Evolutionary conservation across 2,888 invertebrate genomes (phyloP).

Genomic region (Caenorhabditis sp.): DNA sequence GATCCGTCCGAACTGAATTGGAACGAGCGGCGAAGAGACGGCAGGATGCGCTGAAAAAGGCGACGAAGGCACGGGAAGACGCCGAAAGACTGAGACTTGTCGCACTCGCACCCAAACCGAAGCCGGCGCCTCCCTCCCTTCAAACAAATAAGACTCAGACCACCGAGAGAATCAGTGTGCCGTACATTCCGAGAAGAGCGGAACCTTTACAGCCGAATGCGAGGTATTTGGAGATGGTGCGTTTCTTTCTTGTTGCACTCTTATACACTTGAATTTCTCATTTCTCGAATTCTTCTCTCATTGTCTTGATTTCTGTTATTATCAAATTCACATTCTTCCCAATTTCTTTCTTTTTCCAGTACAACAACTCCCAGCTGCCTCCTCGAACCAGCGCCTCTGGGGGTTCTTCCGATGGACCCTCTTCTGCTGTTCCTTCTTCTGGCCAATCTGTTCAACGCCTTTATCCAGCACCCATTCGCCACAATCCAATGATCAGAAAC

Average conservation of each 20-base stretch:
- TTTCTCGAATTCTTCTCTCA: neutral
- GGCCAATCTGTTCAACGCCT: too few relatives aligned
- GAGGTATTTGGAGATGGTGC: slow-evolving; percentile 29
- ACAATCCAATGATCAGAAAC: too few relatives aligned
- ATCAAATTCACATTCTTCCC: too few relatives aligned
- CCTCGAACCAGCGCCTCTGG: neutral
- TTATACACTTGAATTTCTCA: neutral
- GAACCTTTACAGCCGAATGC: neutral
- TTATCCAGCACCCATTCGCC: too few relatives aligned
- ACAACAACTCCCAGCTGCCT: slow-evolving; percentile 16
- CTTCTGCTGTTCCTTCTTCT: neutral
- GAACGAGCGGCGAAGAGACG: neutral
- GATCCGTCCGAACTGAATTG: neutral
- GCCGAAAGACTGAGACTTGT: neutral
- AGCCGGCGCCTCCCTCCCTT: neutral
- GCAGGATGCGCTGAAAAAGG: neutral
- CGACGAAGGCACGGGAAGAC: slow-evolving; percentile 5
- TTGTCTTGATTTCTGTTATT: neutral
- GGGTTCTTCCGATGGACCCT: neutral
- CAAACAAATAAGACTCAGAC: too few relatives aligned
- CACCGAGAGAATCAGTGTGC: slow-evolving; percentile 1
- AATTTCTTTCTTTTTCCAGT: slow-evolving; percentile 5
- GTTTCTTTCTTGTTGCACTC: too few relatives aligned
- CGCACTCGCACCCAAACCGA: neutral
- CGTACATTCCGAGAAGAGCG: too few relatives aligned